A percentile compares a stretch with the other conserved stretches of the same genome.
Evolutionary conservation across 2,888 invertebrate species (phyloP).

Genomic region (Nezara viridula): DNA sequence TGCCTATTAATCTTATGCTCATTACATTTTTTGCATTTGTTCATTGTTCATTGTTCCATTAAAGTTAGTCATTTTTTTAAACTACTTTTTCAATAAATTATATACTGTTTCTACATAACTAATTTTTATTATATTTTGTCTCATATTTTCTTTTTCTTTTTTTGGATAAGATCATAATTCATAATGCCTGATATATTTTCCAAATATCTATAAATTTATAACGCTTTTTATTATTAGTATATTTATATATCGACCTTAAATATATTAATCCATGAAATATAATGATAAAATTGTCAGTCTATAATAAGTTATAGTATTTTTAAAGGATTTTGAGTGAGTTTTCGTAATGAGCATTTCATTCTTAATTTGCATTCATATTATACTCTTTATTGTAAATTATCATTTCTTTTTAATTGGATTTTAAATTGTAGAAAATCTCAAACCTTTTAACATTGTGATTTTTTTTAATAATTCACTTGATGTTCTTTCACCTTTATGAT

Average conservation of each 20-base stretch:
- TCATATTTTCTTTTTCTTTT: background rate
- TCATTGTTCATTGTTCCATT: background rate
- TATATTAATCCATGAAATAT: background rate
- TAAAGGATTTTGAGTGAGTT: background rate
- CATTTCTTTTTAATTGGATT: background rate
- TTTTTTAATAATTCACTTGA: background rate
- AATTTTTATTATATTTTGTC: background rate
- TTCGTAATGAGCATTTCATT: background rate
- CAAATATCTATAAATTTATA: too few species aligned
- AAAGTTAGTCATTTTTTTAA: background rate
- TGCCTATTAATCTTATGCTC: background rate
- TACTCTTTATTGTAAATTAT: background rate
- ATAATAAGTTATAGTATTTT: background rate
- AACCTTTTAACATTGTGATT: background rate
- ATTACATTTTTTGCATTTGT: background rate
- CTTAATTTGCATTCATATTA: background rate
- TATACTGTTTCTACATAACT: background rate
- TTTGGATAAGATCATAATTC: background rate
- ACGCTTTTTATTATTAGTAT: background rate
- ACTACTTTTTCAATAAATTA: background rate
- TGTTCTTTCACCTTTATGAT: constrained; percentile 54
- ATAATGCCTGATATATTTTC: background rate
- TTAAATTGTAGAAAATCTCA: background rate
- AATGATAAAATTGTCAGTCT: background rate
- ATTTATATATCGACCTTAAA: background rate